Evolutionary conservation across 1,140 invertebrate species (phyloP), one percentile per base, ranked within the genome.

Genomic region (Anadara kagoshimensis): DNA sequence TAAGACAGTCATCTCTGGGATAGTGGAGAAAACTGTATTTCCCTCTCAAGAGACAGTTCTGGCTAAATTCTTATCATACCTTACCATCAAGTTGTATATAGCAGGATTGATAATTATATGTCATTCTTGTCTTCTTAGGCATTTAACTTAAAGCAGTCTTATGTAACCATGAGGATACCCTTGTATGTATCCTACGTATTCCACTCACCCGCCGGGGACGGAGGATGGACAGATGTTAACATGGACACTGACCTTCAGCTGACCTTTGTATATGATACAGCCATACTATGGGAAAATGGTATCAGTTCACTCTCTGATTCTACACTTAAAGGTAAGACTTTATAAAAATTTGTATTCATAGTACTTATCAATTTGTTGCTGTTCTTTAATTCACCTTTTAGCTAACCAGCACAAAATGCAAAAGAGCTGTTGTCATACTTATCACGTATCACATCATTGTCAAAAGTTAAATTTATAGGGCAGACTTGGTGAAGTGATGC

Each of bases 221-320:
- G 81, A 80, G 87, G 85, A 20, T 90, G 89, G 89, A 83, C 84
- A 36, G 82, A 89, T 69, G 85, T 83, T 63, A 88, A 90, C 70
- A 80, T 89, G 63, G 77, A 70, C 5, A 85, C 88, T 8, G 72
- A 84, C 14, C 81, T 90, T 0, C 76, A 80, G 53, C 72, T 90
- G 22, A 88, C 83, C 22, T 90, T 90, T 77, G 88, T 89, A 0
- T 90, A 90, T 63, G 87, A 90, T 73, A 90, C 88, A 1, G 81
- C 87, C 18, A 84, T 89, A 12, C 74, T 90, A 44, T 90, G 89
- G 89, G 80, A 88, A 62, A 80, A 89, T 54, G 90, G 89, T 12
- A 88, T 90, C 43, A 79, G 79, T 20, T 77, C 87, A 11, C 76
- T 80, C 18, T 74, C 80, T 36, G 69, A 36, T 36, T 36, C 29